phyloP scores from a whole-genome alignment of 2,113 vertebrate genomes.

The Larimichthys crocea region DNA sequence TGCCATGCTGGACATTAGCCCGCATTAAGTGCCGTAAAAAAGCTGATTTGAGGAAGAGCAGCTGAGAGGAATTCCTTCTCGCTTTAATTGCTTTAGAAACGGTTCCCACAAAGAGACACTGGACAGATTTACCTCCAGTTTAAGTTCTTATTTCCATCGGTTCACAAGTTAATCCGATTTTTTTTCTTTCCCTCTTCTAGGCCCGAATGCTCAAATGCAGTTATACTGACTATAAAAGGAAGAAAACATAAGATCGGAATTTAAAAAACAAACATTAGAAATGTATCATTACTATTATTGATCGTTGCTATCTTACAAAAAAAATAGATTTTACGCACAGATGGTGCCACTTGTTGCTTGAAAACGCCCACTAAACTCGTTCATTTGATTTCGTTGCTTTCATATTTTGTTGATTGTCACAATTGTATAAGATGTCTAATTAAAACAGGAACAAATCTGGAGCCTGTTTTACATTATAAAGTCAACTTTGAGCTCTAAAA shows the following conservation, averaged over 20 bases:
- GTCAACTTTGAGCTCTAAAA: not conserved
- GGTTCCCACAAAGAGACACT: slow-evolving; percentile 93
- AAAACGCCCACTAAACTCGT: not conserved
- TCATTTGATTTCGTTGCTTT: not conserved
- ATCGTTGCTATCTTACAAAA: not conserved
- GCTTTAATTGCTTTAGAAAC: slow-evolving; percentile 97
- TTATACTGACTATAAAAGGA: slow-evolving; percentile 46
- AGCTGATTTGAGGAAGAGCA: slow-evolving; percentile 92
- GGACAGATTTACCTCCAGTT: slow-evolving; percentile 94
- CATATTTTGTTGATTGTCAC: not conserved
- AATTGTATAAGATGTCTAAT: not conserved
- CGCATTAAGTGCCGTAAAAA: slow-evolving; percentile 88
- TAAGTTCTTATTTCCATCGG: slow-evolving; percentile 95
- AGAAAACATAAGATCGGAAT: slow-evolving; percentile 50
- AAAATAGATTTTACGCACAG: not conserved
- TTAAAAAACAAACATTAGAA: not conserved
- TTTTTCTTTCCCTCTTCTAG: slow-evolving; percentile 75
- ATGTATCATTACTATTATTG: not conserved
- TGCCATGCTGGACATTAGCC: slow-evolving; percentile 90
- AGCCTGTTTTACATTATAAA: not conserved
- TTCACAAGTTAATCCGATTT: slow-evolving; percentile 95
- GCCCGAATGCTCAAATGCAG: slow-evolving; percentile 61
- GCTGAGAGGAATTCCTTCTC: slow-evolving; percentile 94
- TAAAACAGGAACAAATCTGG: not conserved
- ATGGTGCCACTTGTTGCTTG: slow-evolving; percentile 64